A percentile compares a stretch with the other conserved stretches of the same genome.
Evolutionary conservation across 2,888 invertebrate species (phyloP).

Genomic region (Tenthredo distinguenda): DNA sequence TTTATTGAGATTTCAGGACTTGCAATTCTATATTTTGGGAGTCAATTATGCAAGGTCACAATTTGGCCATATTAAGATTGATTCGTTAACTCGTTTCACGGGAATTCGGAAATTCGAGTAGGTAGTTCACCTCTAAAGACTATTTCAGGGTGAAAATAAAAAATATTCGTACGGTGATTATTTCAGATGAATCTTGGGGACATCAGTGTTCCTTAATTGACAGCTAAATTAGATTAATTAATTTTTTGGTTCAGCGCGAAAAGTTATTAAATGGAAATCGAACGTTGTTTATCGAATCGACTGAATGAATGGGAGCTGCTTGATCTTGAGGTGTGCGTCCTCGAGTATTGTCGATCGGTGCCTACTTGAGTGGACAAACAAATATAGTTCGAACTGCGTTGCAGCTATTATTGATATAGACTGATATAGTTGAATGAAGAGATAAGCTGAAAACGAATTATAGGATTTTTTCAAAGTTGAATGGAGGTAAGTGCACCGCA

Average conservation of each 20-base stretch:
- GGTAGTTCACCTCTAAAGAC: too few relatives aligned
- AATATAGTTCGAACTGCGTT: background rate
- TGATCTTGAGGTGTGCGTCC: background rate
- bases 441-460: background rate
- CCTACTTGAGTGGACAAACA: background rate
- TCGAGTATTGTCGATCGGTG: background rate
- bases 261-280: background rate
- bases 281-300: background rate
- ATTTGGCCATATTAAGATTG: too few relatives aligned
- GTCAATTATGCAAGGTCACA: background rate
- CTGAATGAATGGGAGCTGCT: background rate
- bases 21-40: background rate
- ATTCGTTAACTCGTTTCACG: background rate
- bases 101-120: background rate
- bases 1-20: background rate
- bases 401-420: background rate
- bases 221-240: too few relatives aligned
- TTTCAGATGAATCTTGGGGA: too few relatives aligned
- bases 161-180: too few relatives aligned
- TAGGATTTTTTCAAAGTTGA: background rate
- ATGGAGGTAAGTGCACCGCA: background rate
- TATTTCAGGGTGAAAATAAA: too few relatives aligned
- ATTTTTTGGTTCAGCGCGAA: background rate
- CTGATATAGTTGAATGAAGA: background rate
- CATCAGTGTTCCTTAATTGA: too few relatives aligned